Conservation (phyloP, 2,888 invertebrate species). For the Drosophila pseudotalamancana region DNA sequence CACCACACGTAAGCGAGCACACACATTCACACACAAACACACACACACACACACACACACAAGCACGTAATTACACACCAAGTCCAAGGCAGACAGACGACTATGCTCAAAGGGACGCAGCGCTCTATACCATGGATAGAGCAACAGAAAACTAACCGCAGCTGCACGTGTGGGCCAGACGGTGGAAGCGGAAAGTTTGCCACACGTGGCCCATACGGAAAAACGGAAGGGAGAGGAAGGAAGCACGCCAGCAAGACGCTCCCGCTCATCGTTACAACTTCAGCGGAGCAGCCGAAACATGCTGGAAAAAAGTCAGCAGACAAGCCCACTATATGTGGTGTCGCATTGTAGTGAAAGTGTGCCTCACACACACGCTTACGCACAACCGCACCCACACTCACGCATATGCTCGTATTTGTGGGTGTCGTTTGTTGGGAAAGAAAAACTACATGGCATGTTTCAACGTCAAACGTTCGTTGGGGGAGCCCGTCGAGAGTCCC, state of each 20-base stretch:
- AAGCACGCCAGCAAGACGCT: constrained; percentile 58
- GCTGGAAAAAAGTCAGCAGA: constrained; percentile 43
- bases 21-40: constrained; percentile 16
- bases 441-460: constrained; percentile 67
- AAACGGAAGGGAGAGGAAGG: constrained; percentile 24
- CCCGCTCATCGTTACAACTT: constrained; percentile 25
- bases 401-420: constrained; percentile 26
- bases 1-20: constrained; percentile 8
- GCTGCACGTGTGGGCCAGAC: constrained; percentile 55
- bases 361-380: constrained; percentile 2
- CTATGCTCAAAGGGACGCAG: constrained; percentile 9
- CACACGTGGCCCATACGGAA: constrained; percentile 53
- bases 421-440: constrained; percentile 50
- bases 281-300: constrained; percentile 30
- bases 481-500: constrained; percentile 2
- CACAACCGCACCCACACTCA: constrained; percentile 3
- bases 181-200: constrained; percentile 54
- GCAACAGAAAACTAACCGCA: constrained; percentile 65
- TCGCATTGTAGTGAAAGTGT: constrained; percentile 61
- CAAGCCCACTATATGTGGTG: constrained; percentile 46
- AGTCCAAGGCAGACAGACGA: constrained; percentile 33
- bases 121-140: constrained; percentile 21
- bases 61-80: constrained; percentile 24
- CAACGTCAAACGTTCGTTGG: constrained; percentile 51
- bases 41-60: constrained; percentile 10